These are phyloP conservation scores for Chiridota heheva DNA, from an alignment of 35 echinoderm and acorn worm species.

Conservation along the genomic window DNA sequence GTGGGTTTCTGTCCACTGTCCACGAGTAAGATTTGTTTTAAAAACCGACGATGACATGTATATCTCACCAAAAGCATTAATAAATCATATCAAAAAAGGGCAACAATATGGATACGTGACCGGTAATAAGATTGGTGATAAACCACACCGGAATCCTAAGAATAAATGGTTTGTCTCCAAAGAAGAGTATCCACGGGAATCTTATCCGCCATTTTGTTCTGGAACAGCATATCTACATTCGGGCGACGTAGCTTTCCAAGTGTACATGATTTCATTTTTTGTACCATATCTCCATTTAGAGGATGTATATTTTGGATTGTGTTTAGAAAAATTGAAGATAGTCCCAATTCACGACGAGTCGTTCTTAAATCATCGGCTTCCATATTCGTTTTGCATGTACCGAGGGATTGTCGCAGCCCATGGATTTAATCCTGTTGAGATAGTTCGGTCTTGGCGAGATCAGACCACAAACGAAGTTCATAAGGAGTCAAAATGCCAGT, in stretches of 20 bases:
- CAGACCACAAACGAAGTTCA: no score
- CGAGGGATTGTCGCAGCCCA: no score
- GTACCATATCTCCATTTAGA: conserved; percentile 48
- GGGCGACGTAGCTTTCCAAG: conserved; percentile 30
- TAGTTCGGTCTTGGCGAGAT: no score
- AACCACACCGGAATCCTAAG: neutral
- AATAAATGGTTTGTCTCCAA: conserved; percentile 46
- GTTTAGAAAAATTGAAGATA: no score
- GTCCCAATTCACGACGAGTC: no score
- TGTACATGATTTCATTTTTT: conserved; percentile 1
- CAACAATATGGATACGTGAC: neutral
- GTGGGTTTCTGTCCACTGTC: conserved; percentile 41
- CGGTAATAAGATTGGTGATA: neutral
- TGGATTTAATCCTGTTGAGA: no score
- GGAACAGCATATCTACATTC: conserved; percentile 53
- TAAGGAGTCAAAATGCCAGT: no score
- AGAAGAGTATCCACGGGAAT: conserved; percentile 15
- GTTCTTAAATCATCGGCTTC: no score
- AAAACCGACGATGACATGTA: conserved; percentile 41
- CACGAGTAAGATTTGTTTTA: conserved; percentile 16
- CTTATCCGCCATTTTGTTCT: conserved; percentile 36
- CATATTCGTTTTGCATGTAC: no score
- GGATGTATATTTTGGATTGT: conserved; percentile 53
- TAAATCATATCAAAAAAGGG: neutral
- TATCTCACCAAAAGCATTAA: neutral